Evolutionary conservation across 2,888 invertebrate genomes (phyloP).

Genomic region (Thereva nobilitata): DNA sequence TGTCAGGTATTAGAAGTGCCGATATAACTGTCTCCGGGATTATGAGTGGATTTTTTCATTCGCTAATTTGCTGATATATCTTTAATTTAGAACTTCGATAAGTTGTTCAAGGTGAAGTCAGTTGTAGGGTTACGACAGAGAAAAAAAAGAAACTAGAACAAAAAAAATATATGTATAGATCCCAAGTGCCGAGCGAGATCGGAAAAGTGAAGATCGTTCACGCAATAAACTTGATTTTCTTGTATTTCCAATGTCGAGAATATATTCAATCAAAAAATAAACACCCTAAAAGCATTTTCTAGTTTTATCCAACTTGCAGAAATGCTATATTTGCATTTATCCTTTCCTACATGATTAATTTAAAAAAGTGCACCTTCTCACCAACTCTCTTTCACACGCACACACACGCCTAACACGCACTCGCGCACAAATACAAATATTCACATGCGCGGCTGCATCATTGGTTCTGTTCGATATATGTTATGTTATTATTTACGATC

Average conservation of each 20-base stretch:
- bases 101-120: not conserved
- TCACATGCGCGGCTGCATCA: too few relatives aligned
- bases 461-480: too few relatives aligned
- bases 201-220: not conserved
- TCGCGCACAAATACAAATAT: too few relatives aligned
- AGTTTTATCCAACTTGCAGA: constrained; percentile 30
- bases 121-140: not conserved
- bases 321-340: not conserved
- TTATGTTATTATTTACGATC: too few relatives aligned
- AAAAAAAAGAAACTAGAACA: not conserved
- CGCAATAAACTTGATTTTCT: constrained; percentile 26
- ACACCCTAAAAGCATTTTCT: constrained; percentile 42
- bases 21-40: constrained; percentile 28
- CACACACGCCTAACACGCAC: too few relatives aligned
- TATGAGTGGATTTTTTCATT: constrained; percentile 22
- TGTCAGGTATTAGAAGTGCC: constrained; percentile 17
- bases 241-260: constrained; percentile 21
- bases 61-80: constrained; percentile 24
- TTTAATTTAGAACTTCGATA: constrained; percentile 14
- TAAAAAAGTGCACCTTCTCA: not conserved
- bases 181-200: too few relatives aligned
- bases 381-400: too few relatives aligned
- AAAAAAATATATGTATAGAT: too few relatives aligned
- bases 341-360: constrained; percentile 23
- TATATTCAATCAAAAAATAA: constrained; percentile 36